phyloP scores from a whole-genome alignment of 2,797 vertebrate genomes.

The Meda fulgida region DNA sequence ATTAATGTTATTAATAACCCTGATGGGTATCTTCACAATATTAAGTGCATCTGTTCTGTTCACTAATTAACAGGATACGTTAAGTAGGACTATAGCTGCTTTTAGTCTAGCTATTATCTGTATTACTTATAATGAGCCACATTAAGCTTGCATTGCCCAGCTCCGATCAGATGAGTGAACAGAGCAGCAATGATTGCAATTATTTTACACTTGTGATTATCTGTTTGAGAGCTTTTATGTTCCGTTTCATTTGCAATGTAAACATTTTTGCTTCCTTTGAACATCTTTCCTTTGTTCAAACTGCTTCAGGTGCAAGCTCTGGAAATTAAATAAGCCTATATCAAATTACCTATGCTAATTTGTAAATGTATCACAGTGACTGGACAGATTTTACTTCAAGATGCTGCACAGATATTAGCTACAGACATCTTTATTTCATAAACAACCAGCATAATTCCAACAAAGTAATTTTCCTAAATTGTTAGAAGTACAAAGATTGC shows the following conservation, averaged over 20 bases:
- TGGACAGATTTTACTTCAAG: background rate
- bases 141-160: constrained; percentile 6
- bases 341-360: background rate
- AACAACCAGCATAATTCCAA: background rate
- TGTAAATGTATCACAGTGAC: background rate
- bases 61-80: background rate
- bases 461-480: background rate
- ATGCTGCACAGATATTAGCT: background rate
- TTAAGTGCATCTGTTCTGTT: background rate
- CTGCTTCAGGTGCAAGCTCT: background rate
- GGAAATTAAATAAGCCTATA: background rate
- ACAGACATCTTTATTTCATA: background rate
- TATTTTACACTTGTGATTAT: constrained; percentile 24
- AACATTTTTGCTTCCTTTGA: background rate
- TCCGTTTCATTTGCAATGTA: background rate
- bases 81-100: background rate
- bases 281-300: background rate
- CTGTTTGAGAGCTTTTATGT: constrained; percentile 3
- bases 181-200: background rate
- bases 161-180: background rate
- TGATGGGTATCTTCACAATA: constrained; percentile 3
- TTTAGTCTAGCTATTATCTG: constrained; percentile 16
- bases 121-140: background rate
- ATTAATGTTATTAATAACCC: background rate
- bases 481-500: background rate